Evolutionary conservation across 1,140 invertebrate genomes (phyloP).

Genomic region (Ceratosolen fusciceps): DNA sequence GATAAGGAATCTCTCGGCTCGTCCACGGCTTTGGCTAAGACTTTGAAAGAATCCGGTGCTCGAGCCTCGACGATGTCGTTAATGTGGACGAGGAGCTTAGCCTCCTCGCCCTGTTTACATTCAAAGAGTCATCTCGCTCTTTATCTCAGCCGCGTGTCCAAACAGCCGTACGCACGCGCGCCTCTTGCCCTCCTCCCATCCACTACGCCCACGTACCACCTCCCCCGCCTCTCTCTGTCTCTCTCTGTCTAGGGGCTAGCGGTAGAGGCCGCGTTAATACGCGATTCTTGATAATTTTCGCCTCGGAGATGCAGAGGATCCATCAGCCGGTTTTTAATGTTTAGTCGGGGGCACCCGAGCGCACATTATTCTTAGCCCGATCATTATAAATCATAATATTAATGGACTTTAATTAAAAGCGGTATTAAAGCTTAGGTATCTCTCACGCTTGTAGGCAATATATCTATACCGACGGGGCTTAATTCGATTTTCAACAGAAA

Average conservation of each 20-base stretch:
- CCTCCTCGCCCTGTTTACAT: background rate
- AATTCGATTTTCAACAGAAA: background rate
- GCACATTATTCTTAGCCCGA: background rate
- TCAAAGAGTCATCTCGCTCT: background rate
- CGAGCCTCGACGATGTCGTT: background rate
- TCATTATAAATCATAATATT: background rate
- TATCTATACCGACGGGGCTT: background rate
- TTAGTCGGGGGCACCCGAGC: too few relatives aligned
- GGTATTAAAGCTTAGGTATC: background rate
- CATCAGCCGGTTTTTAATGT: background rate
- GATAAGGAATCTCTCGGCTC: constrained; percentile 6
- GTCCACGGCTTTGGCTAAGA: background rate
- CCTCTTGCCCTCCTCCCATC: too few relatives aligned
- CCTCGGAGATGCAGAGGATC: background rate
- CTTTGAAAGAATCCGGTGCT: background rate
- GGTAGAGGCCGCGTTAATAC: too few relatives aligned
- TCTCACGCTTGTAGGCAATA: background rate
- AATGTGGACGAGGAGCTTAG: background rate
- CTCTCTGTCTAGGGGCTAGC: background rate
- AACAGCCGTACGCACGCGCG: too few relatives aligned
- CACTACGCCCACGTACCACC: background rate
- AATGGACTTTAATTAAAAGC: constrained; percentile 11
- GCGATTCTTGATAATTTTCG: background rate
- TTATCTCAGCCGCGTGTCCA: background rate
- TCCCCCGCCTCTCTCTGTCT: background rate